phyloP scores from a whole-genome alignment of 2,797 vertebrate genomes.

The Rhynchonycteris naso region DNA sequence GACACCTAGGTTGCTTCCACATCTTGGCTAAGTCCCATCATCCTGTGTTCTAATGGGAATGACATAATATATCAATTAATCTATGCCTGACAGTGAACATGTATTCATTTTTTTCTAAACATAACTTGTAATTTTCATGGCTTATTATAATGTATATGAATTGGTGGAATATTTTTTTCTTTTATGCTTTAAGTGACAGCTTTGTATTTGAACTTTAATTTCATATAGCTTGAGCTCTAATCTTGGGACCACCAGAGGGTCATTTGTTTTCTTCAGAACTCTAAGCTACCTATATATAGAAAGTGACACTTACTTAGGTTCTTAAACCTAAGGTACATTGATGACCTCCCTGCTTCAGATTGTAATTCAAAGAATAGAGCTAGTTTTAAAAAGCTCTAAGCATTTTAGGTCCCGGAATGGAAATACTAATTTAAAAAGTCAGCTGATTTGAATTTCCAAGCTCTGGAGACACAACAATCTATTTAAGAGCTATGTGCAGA shows the following conservation, averaged over 20 bases:
- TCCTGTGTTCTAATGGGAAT: not conserved
- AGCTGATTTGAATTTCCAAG: conserved; percentile 37
- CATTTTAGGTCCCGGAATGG: not conserved
- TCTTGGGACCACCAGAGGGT: not conserved
- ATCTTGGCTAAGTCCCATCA: not conserved
- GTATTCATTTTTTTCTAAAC: not conserved
- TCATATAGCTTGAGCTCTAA: not conserved
- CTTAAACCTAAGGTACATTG: not conserved
- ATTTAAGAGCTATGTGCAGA: not conserved
- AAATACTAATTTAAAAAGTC: conserved; percentile 49
- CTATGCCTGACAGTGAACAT: not conserved
- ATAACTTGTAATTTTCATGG: not conserved
- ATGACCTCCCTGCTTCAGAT: not conserved
- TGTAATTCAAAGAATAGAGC: not conserved
- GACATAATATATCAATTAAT: not conserved
- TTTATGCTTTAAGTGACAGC: not conserved
- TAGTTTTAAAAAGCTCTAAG: conserved; percentile 44
- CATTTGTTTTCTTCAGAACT: conserved; percentile 30
- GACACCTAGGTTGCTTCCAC: not conserved
- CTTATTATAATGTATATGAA: not conserved
- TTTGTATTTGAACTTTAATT: conserved; percentile 15
- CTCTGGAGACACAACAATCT: conserved; percentile 6
- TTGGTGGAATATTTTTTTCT: not conserved
- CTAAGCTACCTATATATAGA: not conserved
- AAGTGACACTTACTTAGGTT: not conserved